Percentiles rank a stretch among this genome's conserved stretches.
These are phyloP conservation scores for Andrena haemorrhoa DNA, from an alignment of 2,888 invertebrate genomes.

Conservation along the genomic window DNA sequence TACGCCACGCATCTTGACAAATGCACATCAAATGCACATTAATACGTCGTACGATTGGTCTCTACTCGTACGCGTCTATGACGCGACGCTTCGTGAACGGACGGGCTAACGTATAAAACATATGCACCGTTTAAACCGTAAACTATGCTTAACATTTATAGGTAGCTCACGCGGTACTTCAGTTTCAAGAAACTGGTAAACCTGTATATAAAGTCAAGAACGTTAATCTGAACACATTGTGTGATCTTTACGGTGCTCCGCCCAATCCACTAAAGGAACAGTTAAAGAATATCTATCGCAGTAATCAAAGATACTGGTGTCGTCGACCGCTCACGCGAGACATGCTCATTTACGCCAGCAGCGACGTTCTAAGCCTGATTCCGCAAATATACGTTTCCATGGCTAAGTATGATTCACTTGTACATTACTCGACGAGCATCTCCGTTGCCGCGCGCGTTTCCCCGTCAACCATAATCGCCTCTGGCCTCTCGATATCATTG, in stretches of 20 bases:
- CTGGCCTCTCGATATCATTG: conserved; percentile 39
- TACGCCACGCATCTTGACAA: too few relatives aligned
- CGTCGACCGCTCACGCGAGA: conserved; percentile 94
- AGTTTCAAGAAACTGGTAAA: conserved; percentile 94
- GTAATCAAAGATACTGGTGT: conserved; percentile 96
- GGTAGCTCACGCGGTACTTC: conserved; percentile 96
- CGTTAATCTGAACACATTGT: conserved; percentile 95
- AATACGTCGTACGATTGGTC: too few relatives aligned
- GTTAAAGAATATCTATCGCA: conserved; percentile 92
- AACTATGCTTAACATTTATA: conserved; percentile 76
- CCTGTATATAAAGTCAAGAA: conserved; percentile 98
- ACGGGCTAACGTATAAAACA: background rate
- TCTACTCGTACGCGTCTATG: too few relatives aligned
- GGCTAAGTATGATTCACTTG: conserved; percentile 85
- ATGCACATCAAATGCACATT: too few relatives aligned
- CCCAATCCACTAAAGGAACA: conserved; percentile 97
- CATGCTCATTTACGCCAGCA: conserved; percentile 96
- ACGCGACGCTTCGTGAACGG: too few relatives aligned
- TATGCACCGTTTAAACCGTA: background rate
- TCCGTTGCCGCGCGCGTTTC: background rate
- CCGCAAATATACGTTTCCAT: conserved; percentile 93
- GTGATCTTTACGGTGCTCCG: conserved; percentile 94
- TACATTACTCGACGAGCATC: background rate
- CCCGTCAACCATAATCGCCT: conserved; percentile 11
- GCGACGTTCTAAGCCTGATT: conserved; percentile 94